These are phyloP conservation scores for Littorina saxatilis DNA, from an alignment of 1,140 invertebrate species.

Conservation along the genomic window DNA sequence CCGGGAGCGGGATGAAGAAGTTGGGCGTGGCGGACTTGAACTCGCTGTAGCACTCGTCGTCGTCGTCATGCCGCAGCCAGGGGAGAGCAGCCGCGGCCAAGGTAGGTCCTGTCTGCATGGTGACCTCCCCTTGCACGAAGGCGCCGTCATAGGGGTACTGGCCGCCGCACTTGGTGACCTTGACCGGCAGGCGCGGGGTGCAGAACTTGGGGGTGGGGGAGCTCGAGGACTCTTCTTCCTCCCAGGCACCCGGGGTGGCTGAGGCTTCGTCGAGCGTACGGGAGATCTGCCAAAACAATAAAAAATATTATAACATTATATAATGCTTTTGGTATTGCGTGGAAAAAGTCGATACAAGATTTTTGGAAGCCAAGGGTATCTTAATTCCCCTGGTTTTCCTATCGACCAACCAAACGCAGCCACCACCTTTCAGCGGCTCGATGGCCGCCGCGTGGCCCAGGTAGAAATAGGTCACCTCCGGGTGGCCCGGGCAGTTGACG, in stretches of 20 bases:
- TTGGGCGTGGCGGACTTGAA: constrained; percentile 32
- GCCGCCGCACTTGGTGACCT: constrained; percentile 48
- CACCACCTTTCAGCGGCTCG: constrained; percentile 35
- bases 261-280: neutral
- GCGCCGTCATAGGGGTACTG: constrained; percentile 48
- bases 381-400: no score
- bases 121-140: constrained; percentile 46
- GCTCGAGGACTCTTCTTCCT: constrained; percentile 1
- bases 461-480: constrained; percentile 49
- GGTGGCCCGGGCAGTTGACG: constrained; percentile 47
- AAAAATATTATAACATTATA: no score
- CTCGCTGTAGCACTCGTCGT: constrained; percentile 39
- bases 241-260: neutral
- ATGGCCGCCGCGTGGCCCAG: constrained; percentile 38
- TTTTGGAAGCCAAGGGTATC: no score
- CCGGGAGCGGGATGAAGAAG: constrained; percentile 49
- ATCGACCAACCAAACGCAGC: no score
- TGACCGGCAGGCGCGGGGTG: constrained; percentile 5
- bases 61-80: constrained; percentile 44
- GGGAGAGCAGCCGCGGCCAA: constrained; percentile 46
- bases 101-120: constrained; percentile 30
- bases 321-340: no score
- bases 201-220: constrained; percentile 12
- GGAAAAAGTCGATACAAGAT: no score
- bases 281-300: neutral